Base-by-base conservation (phyloP, 2,888 invertebrate genomes). In the Drosophila quasianomalipes region DNA sequence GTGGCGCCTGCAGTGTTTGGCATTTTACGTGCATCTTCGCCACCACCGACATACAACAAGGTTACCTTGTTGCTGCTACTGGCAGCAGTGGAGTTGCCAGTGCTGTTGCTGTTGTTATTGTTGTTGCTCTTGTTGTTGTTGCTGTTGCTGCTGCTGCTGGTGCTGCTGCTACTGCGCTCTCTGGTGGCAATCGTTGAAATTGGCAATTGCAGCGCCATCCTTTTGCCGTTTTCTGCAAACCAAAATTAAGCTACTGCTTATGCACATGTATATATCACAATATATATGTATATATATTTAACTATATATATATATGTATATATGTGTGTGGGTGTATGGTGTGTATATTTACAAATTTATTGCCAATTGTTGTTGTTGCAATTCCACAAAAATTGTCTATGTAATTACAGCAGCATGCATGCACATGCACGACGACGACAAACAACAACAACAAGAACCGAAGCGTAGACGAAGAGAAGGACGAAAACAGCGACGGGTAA, bases 181-280 rank as follows among this genome's bases (percentile, higher is more conserved):
- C 55, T 58, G 33, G 59, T 55, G 28, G 63, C 61, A 59, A 77
- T 76, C 49, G 44, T 55, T 19, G 62, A 22, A 33, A 58, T 30
- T 1, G 69, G 70, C 70, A 69, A 58, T 58, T 70, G 69, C 70
- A 70, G 51, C 69, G 70, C 57, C 90, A 90, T 90, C 55, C 64
- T 74, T 47, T 30, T 35, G 22, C 35, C 30, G 39, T 49, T 37
- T 37, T 19, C 35, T 49, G 26, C 22, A 19, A 59, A 30, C 31
- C 58, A 59, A 28, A 57, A 26, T 22, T 44, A 14, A 39, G 26
- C 52, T 30, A 19, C 33, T 47, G 16, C 37, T 2, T 47, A 9
- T 30, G 30, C 57, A 30, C 47, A 28, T 49, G 4, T 57, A 51
- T 44, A 51, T 44, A 22, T n/a, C 16, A 6, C 37, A 37, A 10